phyloP scores from a whole-genome alignment of 2,797 vertebrate genomes.

The Sparus aurata region DNA sequence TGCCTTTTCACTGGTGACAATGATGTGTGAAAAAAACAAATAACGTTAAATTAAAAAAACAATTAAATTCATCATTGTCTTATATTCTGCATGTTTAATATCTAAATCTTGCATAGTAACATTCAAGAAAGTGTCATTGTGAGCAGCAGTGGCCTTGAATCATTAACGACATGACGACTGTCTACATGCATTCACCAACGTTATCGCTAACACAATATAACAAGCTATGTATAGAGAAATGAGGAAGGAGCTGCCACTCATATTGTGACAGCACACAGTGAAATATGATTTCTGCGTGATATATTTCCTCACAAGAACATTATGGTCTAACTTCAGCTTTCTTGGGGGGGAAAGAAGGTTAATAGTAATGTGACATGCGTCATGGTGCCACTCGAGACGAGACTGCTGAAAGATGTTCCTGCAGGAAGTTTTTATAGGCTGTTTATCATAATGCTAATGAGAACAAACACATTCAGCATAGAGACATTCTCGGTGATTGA shows the following conservation, averaged over 20 bases:
- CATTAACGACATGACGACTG: background rate
- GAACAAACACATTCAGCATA: constrained; percentile 46
- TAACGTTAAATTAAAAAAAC: no score
- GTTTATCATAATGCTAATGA: constrained; percentile 40
- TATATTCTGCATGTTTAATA: no score
- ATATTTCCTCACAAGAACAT: constrained; percentile 1
- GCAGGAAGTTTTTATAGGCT: background rate
- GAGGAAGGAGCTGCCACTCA: background rate
- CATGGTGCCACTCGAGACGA: background rate
- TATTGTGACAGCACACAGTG: background rate
- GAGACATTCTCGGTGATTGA: constrained; percentile 33
- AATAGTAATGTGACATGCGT: background rate
- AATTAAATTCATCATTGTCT: no score
- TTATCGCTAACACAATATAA: background rate
- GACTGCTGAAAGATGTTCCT: constrained; percentile 25
- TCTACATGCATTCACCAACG: background rate
- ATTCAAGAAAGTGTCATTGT: no score
- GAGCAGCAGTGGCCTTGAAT: background rate
- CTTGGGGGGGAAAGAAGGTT: background rate
- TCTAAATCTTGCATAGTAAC: no score
- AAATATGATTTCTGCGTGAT: background rate
- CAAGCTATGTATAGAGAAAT: background rate
- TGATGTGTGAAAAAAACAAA: no score
- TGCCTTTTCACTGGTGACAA: no score
- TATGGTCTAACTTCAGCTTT: background rate